Base-by-base conservation (phyloP, 1,140 invertebrate species). In the Heterodera schachtii region DNA sequence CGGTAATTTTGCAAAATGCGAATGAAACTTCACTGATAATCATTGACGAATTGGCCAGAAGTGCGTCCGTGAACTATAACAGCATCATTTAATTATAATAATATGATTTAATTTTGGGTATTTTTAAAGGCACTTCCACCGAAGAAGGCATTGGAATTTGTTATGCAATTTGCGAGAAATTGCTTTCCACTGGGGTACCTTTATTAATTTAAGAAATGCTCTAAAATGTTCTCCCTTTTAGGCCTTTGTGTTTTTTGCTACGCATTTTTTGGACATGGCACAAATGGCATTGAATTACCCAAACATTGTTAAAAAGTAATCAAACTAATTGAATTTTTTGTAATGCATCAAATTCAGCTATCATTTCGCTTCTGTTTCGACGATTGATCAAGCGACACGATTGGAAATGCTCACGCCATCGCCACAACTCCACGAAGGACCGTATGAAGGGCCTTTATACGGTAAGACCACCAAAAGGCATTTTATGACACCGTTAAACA, bases 1-100 rank as follows among this genome's bases (percentile, higher is more conserved):
- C 82, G 43, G 49, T 73, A 13, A 86, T 86, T 81, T 71, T 86
- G 44, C 82, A 86, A 69, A 67, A 78, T 79, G 84, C 84, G 21
- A 78, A 78, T 73, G 69, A 87, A 74, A 52, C 57, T 21, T 87
- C 85, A 13, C 71, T 86, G 49, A 84, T 86, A 49, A 70, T 87
- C 44, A 84, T 86, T 44, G 85, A 86, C 82, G 85, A 86, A 78
- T 75, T 86, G 78, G 85, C 84, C 31, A 52, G 86, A 84, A 86
- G 85, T 86, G 57, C 21, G 78, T 73, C 3, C 11, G 13, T 44
- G 19, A 3, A 31, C 1, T 31, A 31, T 31, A 31, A 31, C 31
- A 47, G 21, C 44, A 43, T 31, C 3, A 1, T 11, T 77, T 78
- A 52, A 41, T 43, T 47, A 64, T 21, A 41, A 43, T 64, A 31